Percentiles rank a stretch among this genome's conserved stretches.
phyloP scores from a whole-genome alignment of 2,113 vertebrate genomes.

The Cebus imitator region DNA sequence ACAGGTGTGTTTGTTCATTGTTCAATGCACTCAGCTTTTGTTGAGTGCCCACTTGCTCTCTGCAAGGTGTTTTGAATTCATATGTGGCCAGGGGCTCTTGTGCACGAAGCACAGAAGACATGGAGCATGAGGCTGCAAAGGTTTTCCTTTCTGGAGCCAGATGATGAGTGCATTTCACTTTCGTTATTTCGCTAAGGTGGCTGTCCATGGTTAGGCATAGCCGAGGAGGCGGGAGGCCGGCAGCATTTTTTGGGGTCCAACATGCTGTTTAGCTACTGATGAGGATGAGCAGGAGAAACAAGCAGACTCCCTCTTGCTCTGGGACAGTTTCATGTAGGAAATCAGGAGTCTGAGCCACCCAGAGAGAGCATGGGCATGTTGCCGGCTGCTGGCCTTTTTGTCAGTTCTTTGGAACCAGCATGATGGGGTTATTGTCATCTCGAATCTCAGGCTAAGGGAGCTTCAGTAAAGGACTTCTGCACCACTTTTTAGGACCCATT shows the following conservation, averaged over 20 bases:
- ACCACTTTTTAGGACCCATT: not conserved
- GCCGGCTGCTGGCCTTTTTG: not conserved
- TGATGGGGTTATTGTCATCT: not conserved
- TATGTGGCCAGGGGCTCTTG: not conserved
- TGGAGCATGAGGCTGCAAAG: not conserved
- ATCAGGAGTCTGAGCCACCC: not conserved
- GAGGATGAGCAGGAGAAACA: not conserved
- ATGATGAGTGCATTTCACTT: not conserved
- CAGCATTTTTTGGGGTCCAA: not conserved
- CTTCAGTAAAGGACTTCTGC: not conserved
- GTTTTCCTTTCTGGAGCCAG: not conserved
- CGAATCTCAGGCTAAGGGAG: not conserved
- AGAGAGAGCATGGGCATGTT: not conserved
- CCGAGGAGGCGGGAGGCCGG: not conserved
- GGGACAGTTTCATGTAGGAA: not conserved
- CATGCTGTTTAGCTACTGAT: not conserved
- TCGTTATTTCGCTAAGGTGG: not conserved
- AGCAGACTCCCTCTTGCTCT: not conserved
- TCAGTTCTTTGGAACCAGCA: not conserved
- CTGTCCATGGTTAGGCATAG: not conserved
- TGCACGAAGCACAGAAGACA: not conserved
- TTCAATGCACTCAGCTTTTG: not conserved
- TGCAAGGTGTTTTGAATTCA: not conserved
- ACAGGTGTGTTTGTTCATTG: rapidly evolving
- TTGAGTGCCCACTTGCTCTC: not conserved